Evolutionary conservation across 2,888 invertebrate species (phyloP).

Genomic region (Thysanoteuthis rhombus): DNA sequence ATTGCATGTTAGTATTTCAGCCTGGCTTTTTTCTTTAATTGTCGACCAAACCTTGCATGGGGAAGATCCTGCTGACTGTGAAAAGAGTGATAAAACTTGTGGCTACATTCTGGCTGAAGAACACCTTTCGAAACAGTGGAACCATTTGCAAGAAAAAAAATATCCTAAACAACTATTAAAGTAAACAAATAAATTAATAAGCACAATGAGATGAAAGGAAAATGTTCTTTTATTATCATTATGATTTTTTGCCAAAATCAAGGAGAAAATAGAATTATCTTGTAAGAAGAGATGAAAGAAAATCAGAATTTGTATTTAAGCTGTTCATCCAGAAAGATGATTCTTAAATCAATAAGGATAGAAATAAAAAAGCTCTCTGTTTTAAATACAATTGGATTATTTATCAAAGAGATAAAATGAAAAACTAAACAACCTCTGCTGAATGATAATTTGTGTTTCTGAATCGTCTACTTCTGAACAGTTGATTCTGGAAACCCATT

Average conservation of each 20-base stretch:
- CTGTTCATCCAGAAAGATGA: background rate
- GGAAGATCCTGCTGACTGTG: background rate
- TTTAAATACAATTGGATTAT: constrained; percentile 12
- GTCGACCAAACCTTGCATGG: background rate
- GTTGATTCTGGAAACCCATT: background rate
- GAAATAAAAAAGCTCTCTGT: background rate
- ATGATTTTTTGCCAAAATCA: background rate
- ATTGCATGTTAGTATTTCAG: background rate
- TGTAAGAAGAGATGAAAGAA: background rate
- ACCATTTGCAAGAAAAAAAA: too few relatives aligned
- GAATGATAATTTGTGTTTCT: background rate
- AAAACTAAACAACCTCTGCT: background rate
- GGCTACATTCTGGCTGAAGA: background rate
- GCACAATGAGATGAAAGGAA: background rate
- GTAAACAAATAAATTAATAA: background rate
- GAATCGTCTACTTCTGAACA: background rate
- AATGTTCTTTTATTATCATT: too few relatives aligned
- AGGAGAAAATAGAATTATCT: background rate
- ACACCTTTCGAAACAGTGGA: background rate
- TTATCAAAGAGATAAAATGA: background rate
- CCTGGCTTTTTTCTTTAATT: background rate
- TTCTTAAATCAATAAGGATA: background rate
- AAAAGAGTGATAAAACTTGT: background rate
- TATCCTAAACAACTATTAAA: too few relatives aligned
- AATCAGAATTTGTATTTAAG: background rate